These are phyloP conservation scores for Anthonomus grandis DNA, from an alignment of 1,140 invertebrate species.

Conservation along the genomic window DNA sequence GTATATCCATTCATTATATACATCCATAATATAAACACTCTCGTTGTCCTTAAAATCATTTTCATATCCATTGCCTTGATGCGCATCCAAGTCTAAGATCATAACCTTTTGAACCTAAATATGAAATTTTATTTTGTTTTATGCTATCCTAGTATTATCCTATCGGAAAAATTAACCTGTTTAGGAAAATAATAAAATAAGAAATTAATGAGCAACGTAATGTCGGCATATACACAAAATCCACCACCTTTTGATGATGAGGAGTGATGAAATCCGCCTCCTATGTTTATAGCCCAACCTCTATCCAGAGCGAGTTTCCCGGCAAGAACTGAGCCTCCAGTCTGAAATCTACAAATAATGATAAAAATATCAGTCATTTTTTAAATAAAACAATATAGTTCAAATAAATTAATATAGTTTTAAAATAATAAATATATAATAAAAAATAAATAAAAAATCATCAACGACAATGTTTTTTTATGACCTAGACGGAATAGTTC, in stretches of 20 bases:
- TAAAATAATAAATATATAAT: too few species aligned
- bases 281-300: conserved; percentile 88
- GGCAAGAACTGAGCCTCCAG: conserved; percentile 77
- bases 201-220: conserved; percentile 71
- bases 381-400: conserved; percentile 5
- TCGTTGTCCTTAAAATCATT: conserved; percentile 70
- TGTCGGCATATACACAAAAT: conserved; percentile 88
- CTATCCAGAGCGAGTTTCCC: conserved; percentile 74
- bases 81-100: conserved; percentile 88
- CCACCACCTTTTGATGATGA: conserved; percentile 70
- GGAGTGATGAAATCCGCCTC: conserved; percentile 86
- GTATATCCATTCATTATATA: conserved; percentile 81
- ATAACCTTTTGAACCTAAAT: conserved; percentile 61
- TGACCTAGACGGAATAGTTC: too few species aligned
- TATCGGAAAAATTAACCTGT: conserved; percentile 38
- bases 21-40: conserved; percentile 82
- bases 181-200: conserved; percentile 58
- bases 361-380: conserved; percentile 20
- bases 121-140: conserved; percentile 6
- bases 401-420: too few species aligned
- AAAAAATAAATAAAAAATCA: conserved; percentile 4
- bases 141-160: too few species aligned
- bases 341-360: conserved; percentile 62
- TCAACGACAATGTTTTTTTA: too few species aligned
- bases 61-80: conserved; percentile 86